Percentiles rank a stretch among this genome's conserved stretches.
phyloP scores from a whole-genome alignment of 2,888 invertebrate species.

The Encarsia formosa region DNA sequence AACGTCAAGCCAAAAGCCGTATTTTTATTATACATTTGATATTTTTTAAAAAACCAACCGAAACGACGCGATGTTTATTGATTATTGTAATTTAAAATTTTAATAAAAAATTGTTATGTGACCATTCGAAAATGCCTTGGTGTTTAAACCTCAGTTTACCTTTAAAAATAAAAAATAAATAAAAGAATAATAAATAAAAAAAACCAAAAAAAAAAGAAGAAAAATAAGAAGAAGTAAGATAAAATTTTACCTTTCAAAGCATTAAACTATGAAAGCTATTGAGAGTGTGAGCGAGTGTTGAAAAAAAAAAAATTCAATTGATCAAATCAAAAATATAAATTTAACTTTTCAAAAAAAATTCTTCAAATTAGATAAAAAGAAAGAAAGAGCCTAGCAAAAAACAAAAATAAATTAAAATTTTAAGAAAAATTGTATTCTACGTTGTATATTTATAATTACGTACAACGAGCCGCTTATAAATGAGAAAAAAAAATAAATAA shows the following conservation, averaged over 20 bases:
- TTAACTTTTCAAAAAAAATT: no score
- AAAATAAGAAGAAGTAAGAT: constrained; percentile 24
- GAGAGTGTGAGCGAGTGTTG: constrained; percentile 4
- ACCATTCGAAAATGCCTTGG: constrained; percentile 22
- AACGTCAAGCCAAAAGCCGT: constrained; percentile 19
- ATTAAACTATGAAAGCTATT: constrained; percentile 2
- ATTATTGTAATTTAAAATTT: constrained; percentile 23
- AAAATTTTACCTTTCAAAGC: constrained; percentile 26
- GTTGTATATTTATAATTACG: constrained; percentile 28
- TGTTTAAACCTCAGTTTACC: constrained; percentile 22
- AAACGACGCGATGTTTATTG: constrained; percentile 22
- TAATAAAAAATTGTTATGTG: constrained; percentile 19
- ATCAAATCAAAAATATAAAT: constrained; percentile 6
- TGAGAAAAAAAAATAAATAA: constrained; percentile 17
- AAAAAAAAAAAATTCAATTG: constrained; percentile 7
- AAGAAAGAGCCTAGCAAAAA: background rate
- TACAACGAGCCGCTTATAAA: constrained; percentile 21
- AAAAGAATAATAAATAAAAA: background rate
- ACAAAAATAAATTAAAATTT: background rate
- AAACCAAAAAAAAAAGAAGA: background rate
- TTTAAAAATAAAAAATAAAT: constrained; percentile 14
- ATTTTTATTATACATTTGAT: constrained; percentile 24
- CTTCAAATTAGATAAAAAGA: constrained; percentile 1
- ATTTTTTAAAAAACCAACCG: constrained; percentile 22
- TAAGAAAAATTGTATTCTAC: constrained; percentile 3